phyloP scores from a whole-genome alignment of 2,113 vertebrate species.

The Chascanopsetta lugubris region DNA sequence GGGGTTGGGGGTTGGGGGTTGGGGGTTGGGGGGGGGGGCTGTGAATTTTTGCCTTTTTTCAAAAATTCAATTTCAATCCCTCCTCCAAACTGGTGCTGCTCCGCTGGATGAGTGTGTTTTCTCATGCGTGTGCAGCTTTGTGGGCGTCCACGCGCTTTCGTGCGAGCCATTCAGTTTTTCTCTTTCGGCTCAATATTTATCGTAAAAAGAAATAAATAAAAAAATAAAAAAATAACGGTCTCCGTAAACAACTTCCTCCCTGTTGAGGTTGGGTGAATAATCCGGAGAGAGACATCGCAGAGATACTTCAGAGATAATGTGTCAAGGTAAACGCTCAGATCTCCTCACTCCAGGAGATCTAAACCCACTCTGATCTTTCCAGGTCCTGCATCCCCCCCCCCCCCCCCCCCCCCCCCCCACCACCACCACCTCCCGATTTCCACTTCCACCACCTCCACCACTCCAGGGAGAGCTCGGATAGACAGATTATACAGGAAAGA shows the following conservation, averaged over 20 bases:
- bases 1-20: no score
- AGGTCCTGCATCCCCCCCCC: not conserved
- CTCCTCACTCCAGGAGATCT: constrained; percentile 39
- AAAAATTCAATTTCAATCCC: no score
- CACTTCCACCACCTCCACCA: no score
- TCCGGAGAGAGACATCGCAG: constrained; percentile 32
- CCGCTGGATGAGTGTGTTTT: constrained; percentile 2
- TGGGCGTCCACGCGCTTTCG: constrained; percentile 28
- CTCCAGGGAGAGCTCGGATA: not conserved
- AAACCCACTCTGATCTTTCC: constrained; percentile 50
- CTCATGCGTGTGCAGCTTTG: constrained; percentile 16
- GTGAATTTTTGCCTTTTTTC: no score
- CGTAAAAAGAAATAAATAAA: no score
- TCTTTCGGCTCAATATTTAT: not conserved
- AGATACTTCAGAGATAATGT: constrained; percentile 40
- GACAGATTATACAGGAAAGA: not conserved
- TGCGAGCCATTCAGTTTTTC: constrained; percentile 26
- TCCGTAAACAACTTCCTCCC: constrained; percentile 27
- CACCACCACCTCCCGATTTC: not conserved
- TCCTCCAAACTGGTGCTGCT: not conserved
- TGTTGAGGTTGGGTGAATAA: constrained; percentile 28
- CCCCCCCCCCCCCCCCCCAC: not conserved
- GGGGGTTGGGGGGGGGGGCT: constrained; percentile 9
- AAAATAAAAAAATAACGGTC: not conserved
- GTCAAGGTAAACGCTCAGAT: constrained; percentile 52